Evolutionary conservation across 2,113 vertebrate species (phyloP), one percentile per base, ranked within the genome.

Genomic region (Thunnus thynnus): DNA sequence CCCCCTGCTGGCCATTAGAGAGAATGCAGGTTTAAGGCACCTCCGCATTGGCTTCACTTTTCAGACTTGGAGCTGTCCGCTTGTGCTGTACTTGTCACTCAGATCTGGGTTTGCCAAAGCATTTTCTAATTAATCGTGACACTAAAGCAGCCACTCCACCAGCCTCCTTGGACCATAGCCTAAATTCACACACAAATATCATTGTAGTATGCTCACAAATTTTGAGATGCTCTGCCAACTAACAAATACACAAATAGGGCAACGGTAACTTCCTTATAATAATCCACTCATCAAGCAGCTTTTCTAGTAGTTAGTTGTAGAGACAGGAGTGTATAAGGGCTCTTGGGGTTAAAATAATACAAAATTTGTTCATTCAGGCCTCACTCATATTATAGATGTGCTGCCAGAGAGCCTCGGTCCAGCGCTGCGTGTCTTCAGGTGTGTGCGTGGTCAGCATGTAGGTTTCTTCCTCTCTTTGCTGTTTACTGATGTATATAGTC

Each of bases 311-410:
- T 22, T 13, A 1, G 2, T 13, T 8, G 16, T 41, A 3, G 2
- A 18, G 20, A 22, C 9, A 18, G 1, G 18, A 36, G 4, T 20
- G 17, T 36, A 10, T 14, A 8, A 13, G 5, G 7, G 10, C 1
- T 30, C 2, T 13, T 18, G 12, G 16, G n/a, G 44, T 55, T 55
- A 65, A 3, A 9, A 50, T 0, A 44, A 32, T 0, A 27, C 10
- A 52, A 27, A 54, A 46, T 65, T 5, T 4, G 46, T 25, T 10
- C 2, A 48, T 48, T 1, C 0, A 17, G 13, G 57, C 3, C 96
- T 96, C 89, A 98, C 97, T 96, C 94, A 97, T 94, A 87, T 97
- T 96, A 2, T 93, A 95, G 92, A 97, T 93, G 62, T 97, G 97
- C 89, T 97, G 96, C 95, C 95, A 94, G 66, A 97, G 95, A 3